phyloP scores from a whole-genome alignment of 2,797 vertebrate species.

The Eurystomus glaucurus region DNA sequence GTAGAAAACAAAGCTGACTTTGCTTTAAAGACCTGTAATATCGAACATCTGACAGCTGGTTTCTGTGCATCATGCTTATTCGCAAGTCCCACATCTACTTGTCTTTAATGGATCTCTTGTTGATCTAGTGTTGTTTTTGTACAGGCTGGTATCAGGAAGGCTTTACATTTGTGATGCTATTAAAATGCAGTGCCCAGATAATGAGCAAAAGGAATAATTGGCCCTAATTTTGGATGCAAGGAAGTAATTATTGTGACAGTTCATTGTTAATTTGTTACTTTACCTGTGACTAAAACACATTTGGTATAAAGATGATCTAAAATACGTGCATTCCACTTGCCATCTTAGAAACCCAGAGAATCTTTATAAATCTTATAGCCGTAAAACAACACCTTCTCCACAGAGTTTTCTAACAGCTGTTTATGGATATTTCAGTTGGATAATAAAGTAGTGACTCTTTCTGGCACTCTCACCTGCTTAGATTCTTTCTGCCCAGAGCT shows the following conservation, averaged over 20 bases:
- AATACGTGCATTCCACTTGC: neutral
- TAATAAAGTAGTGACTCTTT: constrained; percentile 43
- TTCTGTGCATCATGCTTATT: neutral
- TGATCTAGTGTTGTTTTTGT: neutral
- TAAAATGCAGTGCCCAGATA: constrained; percentile 18
- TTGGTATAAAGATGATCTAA: neutral
- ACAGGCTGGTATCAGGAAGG: neutral
- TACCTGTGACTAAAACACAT: neutral
- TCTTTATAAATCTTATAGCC: neutral
- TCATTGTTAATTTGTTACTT: constrained; percentile 38
- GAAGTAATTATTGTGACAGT: neutral
- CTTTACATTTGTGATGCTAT: neutral
- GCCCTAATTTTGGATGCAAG: neutral
- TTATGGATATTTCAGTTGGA: constrained; percentile 33
- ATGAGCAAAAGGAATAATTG: neutral
- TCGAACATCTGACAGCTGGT: neutral
- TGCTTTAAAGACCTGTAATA: neutral
- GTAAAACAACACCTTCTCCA: neutral
- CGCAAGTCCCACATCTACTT: neutral
- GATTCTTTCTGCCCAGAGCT: constrained; percentile 48
- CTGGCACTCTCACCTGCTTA: constrained; percentile 50
- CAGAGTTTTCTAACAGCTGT: constrained; percentile 31
- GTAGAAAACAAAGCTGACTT: neutral
- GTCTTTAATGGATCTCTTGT: neutral
- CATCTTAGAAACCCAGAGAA: neutral